These are phyloP conservation scores for Aspidoscelis tigris DNA, from an alignment of 2,113 vertebrate genomes.

Conservation along the genomic window DNA sequence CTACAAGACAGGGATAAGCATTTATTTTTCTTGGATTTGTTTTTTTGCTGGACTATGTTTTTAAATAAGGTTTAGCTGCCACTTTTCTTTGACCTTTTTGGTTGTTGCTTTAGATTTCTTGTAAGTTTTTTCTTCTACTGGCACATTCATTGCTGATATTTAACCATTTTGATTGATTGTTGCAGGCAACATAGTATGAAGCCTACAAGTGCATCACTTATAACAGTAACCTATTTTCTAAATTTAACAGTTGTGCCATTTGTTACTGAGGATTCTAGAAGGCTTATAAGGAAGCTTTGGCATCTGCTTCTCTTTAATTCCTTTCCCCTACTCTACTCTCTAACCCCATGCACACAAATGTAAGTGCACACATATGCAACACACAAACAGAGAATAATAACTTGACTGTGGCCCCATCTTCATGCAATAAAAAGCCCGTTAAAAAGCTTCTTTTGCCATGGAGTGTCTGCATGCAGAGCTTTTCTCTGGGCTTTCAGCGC, in stretches of 20 bases:
- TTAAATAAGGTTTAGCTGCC: not conserved
- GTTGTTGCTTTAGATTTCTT: not conserved
- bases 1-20: not conserved
- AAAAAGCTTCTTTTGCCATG: no score
- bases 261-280: not conserved
- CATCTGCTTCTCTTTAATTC: not conserved
- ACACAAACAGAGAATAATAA: no score
- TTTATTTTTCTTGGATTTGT: not conserved
- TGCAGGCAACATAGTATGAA: not conserved
- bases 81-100: not conserved
- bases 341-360: no score
- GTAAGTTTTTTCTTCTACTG: not conserved
- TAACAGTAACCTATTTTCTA: not conserved
- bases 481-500: no score
- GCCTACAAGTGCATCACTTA: no score
- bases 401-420: no score
- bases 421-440: no score
- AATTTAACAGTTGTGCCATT: not conserved
- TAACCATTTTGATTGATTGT: not conserved
- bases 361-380: no score
- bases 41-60: not conserved
- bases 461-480: no score
- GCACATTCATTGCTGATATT: not conserved
- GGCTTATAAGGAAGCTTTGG: not conserved
- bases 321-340: not conserved